Base-by-base conservation (phyloP, 1,140 invertebrate genomes). In the Anoplolepis gracilipes region DNA sequence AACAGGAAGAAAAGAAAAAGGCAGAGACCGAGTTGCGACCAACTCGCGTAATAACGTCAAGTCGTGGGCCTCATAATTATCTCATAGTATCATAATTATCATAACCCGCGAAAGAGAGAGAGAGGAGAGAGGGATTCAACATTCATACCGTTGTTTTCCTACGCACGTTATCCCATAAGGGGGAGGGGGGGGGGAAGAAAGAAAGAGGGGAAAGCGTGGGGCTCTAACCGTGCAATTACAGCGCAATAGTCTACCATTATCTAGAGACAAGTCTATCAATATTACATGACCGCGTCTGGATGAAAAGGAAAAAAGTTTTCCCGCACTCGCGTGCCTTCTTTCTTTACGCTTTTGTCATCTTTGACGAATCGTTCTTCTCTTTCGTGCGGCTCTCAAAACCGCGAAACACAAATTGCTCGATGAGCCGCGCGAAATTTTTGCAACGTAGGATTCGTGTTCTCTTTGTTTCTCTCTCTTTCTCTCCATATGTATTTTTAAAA, bases 191-290 rank as follows among this genome's bases (percentile, higher is more conserved):
- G n/a, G n/a, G 10, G 42, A 22, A 22, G 64, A 13, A 30, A n/a
- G 8, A 16, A 11, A n/a, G 19, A 33, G 19, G 7, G 13, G 46
- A 28, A 33, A 19, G 36, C 59, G 69, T 13, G 19, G 30, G 70
- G 67, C 28, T 78, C 73, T 85, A 85, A 53, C 33, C n/a, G 22
- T 85, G 49, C 65, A 88, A 87, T 88, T 75, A 85, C 70, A 79
- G 79, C 65, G 36, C 55, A 75, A 57, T 53, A 49, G 59, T 65
- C 67, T 39, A 55, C 64, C 75, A 73, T 88, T 88, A 77, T 42
- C 55, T 77, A 42, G 72, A 75, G 55, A 25, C 57, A 49, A 64
- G 30, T 42, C 22, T 69, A 85, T 87, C 86, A 88, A 88, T 87
- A 87, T 67, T 87, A 72, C 53, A 77, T 64, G 78, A n/a, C 25